Evolutionary conservation across 2,797 vertebrate genomes (phyloP).

Genomic region (Triplophysa bombifrons): DNA sequence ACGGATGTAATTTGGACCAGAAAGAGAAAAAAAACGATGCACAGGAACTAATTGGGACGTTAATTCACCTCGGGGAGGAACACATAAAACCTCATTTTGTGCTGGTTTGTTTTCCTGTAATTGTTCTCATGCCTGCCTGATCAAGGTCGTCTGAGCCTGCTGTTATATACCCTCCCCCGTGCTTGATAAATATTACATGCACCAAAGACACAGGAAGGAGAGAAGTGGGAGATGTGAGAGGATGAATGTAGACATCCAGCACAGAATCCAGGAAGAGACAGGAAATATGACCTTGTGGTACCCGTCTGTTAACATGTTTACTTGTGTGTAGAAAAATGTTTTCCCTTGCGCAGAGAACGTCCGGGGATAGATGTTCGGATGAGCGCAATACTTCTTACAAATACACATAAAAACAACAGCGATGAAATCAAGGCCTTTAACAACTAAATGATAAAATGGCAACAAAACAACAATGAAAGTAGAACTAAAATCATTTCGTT

Average conservation of each 20-base stretch:
- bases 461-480: too few species aligned
- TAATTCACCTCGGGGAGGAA: conserved; percentile 47
- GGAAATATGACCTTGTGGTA: conserved; percentile 26
- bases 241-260: conserved; percentile 1
- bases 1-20: conserved; percentile 1
- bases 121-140: conserved; percentile 42
- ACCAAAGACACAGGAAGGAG: conserved; percentile 31
- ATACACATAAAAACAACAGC: conserved; percentile 7
- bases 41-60: conserved; percentile 40
- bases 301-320: conserved; percentile 27
- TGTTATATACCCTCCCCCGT: conserved; percentile 3
- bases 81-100: conserved; percentile 40
- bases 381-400: conserved; percentile 4
- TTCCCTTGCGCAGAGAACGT: neutral
- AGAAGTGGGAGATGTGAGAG: conserved; percentile 3
- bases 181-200: conserved; percentile 47
- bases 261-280: neutral
- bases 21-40: neutral
- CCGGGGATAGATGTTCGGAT: neutral
- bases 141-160: conserved; percentile 41
- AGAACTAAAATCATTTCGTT: too few species aligned
- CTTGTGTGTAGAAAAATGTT: conserved; percentile 6
- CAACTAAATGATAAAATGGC: too few species aligned
- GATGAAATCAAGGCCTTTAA: neutral
- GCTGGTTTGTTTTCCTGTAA: conserved; percentile 30